Percentiles rank a stretch among this genome's conserved stretches.
phyloP scores from a whole-genome alignment of 2,888 invertebrate species.

The Cantharis rustica region DNA sequence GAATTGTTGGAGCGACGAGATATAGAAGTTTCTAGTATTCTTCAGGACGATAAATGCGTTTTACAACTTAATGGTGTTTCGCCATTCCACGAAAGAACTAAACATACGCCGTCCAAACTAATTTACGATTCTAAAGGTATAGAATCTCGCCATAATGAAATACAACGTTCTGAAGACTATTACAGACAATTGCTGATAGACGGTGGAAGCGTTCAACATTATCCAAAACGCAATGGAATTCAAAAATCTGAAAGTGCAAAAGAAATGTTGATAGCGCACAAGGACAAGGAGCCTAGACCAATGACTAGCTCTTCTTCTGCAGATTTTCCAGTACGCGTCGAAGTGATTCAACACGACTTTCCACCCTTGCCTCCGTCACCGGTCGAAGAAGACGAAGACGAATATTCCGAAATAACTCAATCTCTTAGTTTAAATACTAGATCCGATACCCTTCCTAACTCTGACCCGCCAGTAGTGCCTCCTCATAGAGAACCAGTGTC shows the following conservation, averaged over 20 bases:
- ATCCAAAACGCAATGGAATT: slow-evolving; percentile 65
- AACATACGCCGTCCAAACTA: slow-evolving; percentile 45
- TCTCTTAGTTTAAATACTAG: slow-evolving; percentile 57
- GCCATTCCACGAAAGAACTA: slow-evolving; percentile 42
- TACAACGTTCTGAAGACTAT: slow-evolving; percentile 57
- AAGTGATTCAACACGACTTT: slow-evolving; percentile 71
- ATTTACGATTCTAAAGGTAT: slow-evolving; percentile 42
- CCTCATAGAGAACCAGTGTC: slow-evolving; percentile 68
- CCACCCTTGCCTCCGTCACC: slow-evolving; percentile 85
- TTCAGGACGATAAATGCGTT: slow-evolving; percentile 46
- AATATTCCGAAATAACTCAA: slow-evolving; percentile 70
- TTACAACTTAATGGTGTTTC: slow-evolving; percentile 53
- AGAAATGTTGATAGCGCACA: slow-evolving; percentile 67
- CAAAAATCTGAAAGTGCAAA: slow-evolving; percentile 78
- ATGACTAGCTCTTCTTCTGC: slow-evolving; percentile 56
- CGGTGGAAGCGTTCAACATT: slow-evolving; percentile 54
- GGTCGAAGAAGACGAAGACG: slow-evolving; percentile 78
- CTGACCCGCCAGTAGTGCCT: slow-evolving; percentile 72
- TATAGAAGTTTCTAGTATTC: slow-evolving; percentile 47
- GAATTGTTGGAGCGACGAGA: slow-evolving; percentile 63
- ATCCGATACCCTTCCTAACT: slow-evolving; percentile 63
- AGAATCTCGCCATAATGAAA: slow-evolving; percentile 62
- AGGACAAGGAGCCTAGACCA: slow-evolving; percentile 47
- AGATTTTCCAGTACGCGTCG: slow-evolving; percentile 67
- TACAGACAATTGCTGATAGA: slow-evolving; percentile 53